Evolutionary conservation across 2,113 vertebrate species (phyloP).

Genomic region (Aramus guarauna): DNA sequence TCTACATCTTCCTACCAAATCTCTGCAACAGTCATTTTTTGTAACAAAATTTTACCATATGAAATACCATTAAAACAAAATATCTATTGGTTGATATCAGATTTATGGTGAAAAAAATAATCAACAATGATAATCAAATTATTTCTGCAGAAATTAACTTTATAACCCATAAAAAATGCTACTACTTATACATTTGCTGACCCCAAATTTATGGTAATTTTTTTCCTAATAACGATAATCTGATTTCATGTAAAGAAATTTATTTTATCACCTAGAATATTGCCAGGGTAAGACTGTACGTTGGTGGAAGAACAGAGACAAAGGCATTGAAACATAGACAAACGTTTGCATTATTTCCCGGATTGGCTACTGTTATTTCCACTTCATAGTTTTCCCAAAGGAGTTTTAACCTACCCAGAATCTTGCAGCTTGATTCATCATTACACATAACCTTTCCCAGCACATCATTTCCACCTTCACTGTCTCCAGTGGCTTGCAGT

Average conservation of each 20-base stretch:
- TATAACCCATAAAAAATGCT: not conserved
- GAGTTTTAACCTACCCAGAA: not conserved
- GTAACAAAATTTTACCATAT: not conserved
- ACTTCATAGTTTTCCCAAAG: not conserved
- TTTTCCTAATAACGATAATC: not conserved
- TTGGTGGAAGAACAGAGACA: not conserved
- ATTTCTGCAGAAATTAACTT: not conserved
- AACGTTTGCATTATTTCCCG: not conserved
- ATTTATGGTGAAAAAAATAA: not conserved
- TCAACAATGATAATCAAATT: constrained; percentile 7
- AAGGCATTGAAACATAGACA: not conserved
- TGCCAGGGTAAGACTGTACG: not conserved
- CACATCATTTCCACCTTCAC: not conserved
- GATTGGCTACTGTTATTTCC: not conserved
- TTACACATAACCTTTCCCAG: not conserved
- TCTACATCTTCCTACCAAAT: not conserved
- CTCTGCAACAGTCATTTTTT: not conserved
- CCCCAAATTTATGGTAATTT: not conserved
- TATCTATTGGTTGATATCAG: not conserved
- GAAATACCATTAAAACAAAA: not conserved
- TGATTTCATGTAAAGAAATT: not conserved
- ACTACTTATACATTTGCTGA: not conserved
- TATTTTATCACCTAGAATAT: not conserved
- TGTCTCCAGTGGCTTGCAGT: not conserved
- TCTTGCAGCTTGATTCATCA: not conserved